These are phyloP conservation scores for Mayetiola destructor DNA, from an alignment of 2,888 invertebrate species.

Conservation along the genomic window DNA sequence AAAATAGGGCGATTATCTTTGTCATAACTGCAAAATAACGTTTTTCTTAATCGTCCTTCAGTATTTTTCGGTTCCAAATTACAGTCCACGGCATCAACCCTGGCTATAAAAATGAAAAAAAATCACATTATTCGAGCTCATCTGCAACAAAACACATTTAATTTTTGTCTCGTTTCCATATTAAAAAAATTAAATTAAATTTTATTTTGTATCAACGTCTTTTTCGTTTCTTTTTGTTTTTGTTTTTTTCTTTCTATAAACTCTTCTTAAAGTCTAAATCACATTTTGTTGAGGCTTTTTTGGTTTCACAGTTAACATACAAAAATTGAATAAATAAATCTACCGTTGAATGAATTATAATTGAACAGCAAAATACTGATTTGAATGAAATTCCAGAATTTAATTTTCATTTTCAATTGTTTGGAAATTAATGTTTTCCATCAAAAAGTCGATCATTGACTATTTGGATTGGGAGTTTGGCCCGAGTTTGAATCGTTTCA, in stretches of 20 bases:
- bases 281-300: not conserved
- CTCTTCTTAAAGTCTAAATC: not conserved
- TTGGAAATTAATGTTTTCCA: not conserved
- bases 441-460: too few relatives aligned
- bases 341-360: not conserved
- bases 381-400: not conserved
- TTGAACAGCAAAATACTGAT: not conserved
- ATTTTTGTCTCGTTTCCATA: not conserved
- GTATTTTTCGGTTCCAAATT: slow-evolving; percentile 16
- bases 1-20: slow-evolving; percentile 39
- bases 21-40: slow-evolving; percentile 44
- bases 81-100: slow-evolving; percentile 18
- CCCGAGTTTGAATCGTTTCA: too few relatives aligned
- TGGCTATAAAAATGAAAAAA: not conserved
- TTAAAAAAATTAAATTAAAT: not conserved
- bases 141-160: not conserved
- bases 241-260: not conserved
- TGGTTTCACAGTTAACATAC: too few relatives aligned
- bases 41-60: slow-evolving; percentile 37
- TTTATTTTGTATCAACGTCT: not conserved
- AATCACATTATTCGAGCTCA: not conserved
- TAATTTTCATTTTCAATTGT: not conserved
- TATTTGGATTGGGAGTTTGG: too few relatives aligned
- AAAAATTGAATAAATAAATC: too few relatives aligned
- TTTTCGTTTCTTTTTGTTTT: not conserved